Evolutionary conservation across 2,888 invertebrate genomes (phyloP).

Genomic region (Junonia oenone): DNA sequence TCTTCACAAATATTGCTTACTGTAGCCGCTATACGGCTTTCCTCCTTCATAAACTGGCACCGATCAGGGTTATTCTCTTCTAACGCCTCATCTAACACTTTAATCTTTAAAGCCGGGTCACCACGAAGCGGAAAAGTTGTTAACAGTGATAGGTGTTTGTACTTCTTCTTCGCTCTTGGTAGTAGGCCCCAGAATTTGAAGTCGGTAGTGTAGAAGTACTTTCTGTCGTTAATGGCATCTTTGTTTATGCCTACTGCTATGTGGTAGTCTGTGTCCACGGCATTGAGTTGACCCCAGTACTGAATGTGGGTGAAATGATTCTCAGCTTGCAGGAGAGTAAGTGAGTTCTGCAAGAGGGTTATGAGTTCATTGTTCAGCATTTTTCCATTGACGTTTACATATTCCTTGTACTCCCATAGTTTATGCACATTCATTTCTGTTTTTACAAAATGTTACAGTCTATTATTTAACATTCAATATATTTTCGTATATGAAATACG

Average conservation of each 20-base stretch:
- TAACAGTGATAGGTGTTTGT: constrained; percentile 60
- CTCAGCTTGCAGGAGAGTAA: constrained; percentile 88
- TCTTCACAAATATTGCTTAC: constrained; percentile 86
- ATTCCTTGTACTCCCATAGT: constrained; percentile 68
- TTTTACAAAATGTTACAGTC: no score
- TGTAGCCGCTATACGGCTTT: constrained; percentile 86
- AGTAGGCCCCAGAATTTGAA: constrained; percentile 83
- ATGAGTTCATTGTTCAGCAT: constrained; percentile 86
- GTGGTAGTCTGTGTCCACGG: constrained; percentile 88
- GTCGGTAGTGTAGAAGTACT: constrained; percentile 88
- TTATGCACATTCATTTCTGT: constrained; percentile 62
- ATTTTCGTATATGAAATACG: background rate
- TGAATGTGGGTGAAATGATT: constrained; percentile 90
- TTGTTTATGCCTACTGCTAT: constrained; percentile 89
- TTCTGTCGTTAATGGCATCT: constrained; percentile 85
- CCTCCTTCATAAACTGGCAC: constrained; percentile 84
- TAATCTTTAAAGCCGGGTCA: constrained; percentile 72
- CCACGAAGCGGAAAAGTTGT: constrained; percentile 71
- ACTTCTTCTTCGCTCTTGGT: constrained; percentile 65
- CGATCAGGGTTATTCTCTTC: constrained; percentile 59
- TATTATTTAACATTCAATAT: no score
- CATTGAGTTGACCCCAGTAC: constrained; percentile 92
- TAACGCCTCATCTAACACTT: constrained; percentile 66
- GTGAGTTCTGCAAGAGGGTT: constrained; percentile 85
- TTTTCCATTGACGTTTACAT: constrained; percentile 81